Evolutionary conservation across 2,888 invertebrate species (phyloP).

Genomic region (Myathropa florea): DNA sequence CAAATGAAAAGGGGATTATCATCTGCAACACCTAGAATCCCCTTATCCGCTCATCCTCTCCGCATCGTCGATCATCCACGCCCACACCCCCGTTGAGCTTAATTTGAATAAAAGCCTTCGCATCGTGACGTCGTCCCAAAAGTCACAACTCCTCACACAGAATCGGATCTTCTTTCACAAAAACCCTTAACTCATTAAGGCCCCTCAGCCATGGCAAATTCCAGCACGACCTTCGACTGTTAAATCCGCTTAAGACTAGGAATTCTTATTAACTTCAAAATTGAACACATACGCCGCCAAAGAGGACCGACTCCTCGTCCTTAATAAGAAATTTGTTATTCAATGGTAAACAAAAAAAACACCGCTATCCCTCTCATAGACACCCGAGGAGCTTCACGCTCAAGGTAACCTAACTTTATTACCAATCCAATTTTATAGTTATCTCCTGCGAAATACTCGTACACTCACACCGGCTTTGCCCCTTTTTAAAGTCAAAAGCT

Average conservation of each 20-base stretch:
- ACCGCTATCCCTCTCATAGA: slow-evolving; percentile 30
- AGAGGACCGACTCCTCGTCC: slow-evolving; percentile 9
- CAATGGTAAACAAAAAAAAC: slow-evolving; percentile 1
- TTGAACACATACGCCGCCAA: slow-evolving; percentile 7
- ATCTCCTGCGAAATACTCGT: slow-evolving; percentile 36
- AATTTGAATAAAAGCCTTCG: too few species aligned
- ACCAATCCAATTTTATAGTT: slow-evolving; percentile 59
- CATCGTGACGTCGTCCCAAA: background rate
- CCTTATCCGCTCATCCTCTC: too few species aligned
- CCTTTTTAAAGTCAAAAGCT: slow-evolving; percentile 49
- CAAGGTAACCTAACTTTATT: slow-evolving; percentile 62
- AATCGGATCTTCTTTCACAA: background rate
- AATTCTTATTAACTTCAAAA: slow-evolving; percentile 31
- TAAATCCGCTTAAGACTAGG: slow-evolving; percentile 32
- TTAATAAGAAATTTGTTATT: slow-evolving; percentile 63
- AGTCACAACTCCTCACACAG: background rate
- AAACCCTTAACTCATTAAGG: slow-evolving; percentile 2
- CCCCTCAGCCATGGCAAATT: background rate
- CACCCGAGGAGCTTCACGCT: slow-evolving; percentile 1
- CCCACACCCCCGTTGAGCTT: too few species aligned
- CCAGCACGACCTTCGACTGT: background rate
- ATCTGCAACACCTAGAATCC: too few species aligned
- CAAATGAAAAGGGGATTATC: too few species aligned
- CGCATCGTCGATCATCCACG: too few species aligned
- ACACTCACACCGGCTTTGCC: slow-evolving; percentile 6